Evolutionary conservation across 2,797 vertebrate species (phyloP).

Genomic region (Schizopygopsis malacanthus): DNA sequence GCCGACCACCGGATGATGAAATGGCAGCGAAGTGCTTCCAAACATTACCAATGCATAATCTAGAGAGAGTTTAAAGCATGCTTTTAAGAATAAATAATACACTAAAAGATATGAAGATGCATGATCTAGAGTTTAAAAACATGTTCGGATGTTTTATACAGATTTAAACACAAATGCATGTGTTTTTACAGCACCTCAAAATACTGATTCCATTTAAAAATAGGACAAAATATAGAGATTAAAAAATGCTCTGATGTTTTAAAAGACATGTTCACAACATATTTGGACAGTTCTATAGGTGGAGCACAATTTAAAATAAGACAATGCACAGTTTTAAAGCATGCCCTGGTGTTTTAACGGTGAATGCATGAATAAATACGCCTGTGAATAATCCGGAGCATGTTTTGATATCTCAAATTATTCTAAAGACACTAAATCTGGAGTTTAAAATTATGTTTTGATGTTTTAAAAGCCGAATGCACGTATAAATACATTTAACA

Average conservation of each 20-base stretch:
- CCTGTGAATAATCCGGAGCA: neutral
- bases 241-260: neutral
- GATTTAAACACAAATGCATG: neutral
- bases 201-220: neutral
- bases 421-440: neutral
- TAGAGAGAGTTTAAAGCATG: neutral
- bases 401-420: neutral
- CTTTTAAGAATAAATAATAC: neutral
- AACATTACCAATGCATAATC: neutral
- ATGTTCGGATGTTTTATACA: neutral
- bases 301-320: neutral
- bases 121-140: neutral
- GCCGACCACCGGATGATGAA: slow-evolving; percentile 10
- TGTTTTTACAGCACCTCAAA: neutral
- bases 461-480: neutral
- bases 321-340: neutral
- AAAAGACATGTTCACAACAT: neutral
- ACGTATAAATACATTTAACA: neutral
- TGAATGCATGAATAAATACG: neutral
- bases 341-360: neutral
- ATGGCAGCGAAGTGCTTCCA: neutral
- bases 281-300: neutral
- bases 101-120: neutral
- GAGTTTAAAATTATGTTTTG: neutral
- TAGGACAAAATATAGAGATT: neutral